Conservation (phyloP, 1,140 invertebrate genomes). For the Trichonephila clavata region DNA sequence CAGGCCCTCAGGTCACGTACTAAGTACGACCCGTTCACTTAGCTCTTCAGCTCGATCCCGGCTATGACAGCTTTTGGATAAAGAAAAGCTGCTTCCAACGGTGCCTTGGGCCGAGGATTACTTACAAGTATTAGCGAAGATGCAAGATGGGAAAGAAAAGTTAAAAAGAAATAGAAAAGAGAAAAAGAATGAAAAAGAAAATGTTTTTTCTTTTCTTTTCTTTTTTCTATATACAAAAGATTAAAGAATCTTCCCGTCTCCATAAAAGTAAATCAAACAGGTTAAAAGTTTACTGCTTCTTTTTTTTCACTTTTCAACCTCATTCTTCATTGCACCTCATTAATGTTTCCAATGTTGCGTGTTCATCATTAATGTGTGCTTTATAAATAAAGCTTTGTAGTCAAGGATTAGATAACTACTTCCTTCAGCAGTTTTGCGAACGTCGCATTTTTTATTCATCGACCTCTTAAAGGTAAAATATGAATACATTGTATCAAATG, state of each 20-base stretch:
- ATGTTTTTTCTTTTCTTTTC: not conserved
- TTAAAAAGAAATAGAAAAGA: slow-evolving; percentile 17
- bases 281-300: slow-evolving; percentile 46
- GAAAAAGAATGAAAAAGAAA: slow-evolving; percentile 12
- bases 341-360: slow-evolving; percentile 33
- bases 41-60: slow-evolving; percentile 55
- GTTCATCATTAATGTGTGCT: slow-evolving; percentile 17
- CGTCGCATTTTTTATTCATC: slow-evolving; percentile 12
- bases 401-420: slow-evolving; percentile 35
- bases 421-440: slow-evolving; percentile 5
- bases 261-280: slow-evolving; percentile 64
- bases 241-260: not conserved
- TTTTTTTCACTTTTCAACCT: not conserved
- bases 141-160: slow-evolving; percentile 13
- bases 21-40: slow-evolving; percentile 73
- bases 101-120: slow-evolving; percentile 69
- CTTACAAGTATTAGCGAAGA: slow-evolving; percentile 71
- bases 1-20: slow-evolving; percentile 71
- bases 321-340: slow-evolving; percentile 41
- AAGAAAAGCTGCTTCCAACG: slow-evolving; percentile 66
- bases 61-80: slow-evolving; percentile 72
- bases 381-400: slow-evolving; percentile 34
- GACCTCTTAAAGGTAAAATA: slow-evolving; percentile 10
- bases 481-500: slow-evolving; percentile 25
- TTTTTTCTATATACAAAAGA: slow-evolving; percentile 61